Percentiles rank a stretch among this genome's conserved stretches.
Conservation (phyloP, 1,140 invertebrate species). For the Portunus trituberculatus region DNA sequence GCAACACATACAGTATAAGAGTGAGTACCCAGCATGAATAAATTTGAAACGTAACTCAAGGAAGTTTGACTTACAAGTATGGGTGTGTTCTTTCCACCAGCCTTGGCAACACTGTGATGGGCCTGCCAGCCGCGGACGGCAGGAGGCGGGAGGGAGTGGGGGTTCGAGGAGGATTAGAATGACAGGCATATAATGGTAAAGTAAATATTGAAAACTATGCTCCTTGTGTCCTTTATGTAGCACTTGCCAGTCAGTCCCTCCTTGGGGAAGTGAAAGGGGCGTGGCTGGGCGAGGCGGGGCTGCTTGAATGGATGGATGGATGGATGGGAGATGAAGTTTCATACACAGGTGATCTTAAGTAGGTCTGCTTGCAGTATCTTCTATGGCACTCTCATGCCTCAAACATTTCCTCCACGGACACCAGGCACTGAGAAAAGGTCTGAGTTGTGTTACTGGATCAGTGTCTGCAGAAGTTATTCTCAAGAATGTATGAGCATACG, state of each 20-base stretch:
- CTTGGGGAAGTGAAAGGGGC: too few species aligned
- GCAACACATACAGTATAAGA: neutral
- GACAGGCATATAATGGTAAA: constrained; percentile 60
- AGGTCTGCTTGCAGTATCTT: too few species aligned
- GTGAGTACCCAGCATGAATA: neutral
- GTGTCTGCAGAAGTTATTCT: too few species aligned
- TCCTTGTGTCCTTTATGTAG: constrained; percentile 52
- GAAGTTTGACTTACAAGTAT: neutral
- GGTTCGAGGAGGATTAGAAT: constrained; percentile 58
- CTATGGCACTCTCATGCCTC: too few species aligned
- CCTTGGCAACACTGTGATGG: constrained; percentile 38
- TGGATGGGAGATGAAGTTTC: too few species aligned
- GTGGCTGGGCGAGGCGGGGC: neutral
- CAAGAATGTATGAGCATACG: too few species aligned
- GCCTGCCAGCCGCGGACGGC: neutral
- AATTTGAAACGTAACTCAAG: too few species aligned
- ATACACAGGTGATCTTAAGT: too few species aligned
- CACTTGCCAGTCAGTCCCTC: neutral
- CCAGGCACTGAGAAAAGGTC: too few species aligned
- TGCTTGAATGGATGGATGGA: too few species aligned
- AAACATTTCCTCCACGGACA: too few species aligned
- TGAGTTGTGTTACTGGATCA: too few species aligned
- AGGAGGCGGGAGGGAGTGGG: neutral
- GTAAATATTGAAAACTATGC: constrained; percentile 53
- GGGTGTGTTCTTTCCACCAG: neutral